phyloP scores from a whole-genome alignment of 2,888 invertebrate species.

The Reticulitermes lucifugus region DNA sequence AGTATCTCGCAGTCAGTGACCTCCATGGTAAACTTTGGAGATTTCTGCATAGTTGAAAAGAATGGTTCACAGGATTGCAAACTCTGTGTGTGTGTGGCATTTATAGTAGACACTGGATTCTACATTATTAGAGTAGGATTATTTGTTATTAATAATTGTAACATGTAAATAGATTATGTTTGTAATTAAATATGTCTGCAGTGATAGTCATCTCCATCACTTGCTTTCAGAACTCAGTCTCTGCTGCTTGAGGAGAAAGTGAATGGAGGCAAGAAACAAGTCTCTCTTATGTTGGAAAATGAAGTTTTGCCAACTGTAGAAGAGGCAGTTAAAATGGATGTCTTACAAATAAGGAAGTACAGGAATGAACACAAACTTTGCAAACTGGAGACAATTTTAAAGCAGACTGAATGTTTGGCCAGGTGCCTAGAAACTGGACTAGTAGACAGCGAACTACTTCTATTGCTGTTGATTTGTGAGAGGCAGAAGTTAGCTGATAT shows the following conservation, averaged over 20 bases:
- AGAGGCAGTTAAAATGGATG: not conserved
- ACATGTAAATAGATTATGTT: no score
- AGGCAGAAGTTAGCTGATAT: not conserved
- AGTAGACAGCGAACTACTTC: not conserved
- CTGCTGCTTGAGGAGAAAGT: slow-evolving; percentile 8
- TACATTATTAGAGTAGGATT: no score
- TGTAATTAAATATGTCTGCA: no score
- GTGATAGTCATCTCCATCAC: not conserved
- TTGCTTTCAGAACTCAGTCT: slow-evolving; percentile 6
- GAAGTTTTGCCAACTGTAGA: slow-evolving; percentile 2
- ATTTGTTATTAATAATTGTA: no score
- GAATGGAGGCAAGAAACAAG: not conserved
- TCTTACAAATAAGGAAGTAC: not conserved
- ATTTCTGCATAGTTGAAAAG: no score
- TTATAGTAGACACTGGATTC: no score
- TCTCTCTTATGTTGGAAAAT: not conserved
- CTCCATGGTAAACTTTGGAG: no score
- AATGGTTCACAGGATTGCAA: no score
- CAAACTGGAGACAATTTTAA: not conserved
- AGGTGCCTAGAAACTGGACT: not conserved
- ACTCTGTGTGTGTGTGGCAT: no score
- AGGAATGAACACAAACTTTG: not conserved
- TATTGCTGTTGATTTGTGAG: not conserved
- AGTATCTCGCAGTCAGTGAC: no score
- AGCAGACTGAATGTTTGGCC: not conserved